Base-by-base conservation (phyloP, 2,113 vertebrate genomes). In the Syngnathus scovelli region DNA sequence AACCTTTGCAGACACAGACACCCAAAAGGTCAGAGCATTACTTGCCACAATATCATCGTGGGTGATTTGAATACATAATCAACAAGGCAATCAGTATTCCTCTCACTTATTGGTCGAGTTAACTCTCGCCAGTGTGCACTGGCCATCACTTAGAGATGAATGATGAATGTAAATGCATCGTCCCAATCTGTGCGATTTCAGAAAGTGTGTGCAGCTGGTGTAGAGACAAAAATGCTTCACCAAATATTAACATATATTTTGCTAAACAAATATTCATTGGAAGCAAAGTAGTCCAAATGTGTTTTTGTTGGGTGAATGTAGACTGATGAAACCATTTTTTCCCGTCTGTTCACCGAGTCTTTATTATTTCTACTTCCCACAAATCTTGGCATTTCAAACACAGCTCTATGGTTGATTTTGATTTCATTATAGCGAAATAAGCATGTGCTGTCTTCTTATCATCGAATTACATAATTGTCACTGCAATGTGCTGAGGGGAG, bases 1-100 rank as follows among this genome's bases (percentile, higher is more conserved):
- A 82, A 96, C 92, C 38, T 98, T 96, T 91, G 94, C 93, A 0
- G 97, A 99, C 70, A 87, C 94, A 0, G 95, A 98, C 88, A 98
- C 92, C 79, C 96, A 98, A 85, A 99, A 99, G 96, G 97, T 98
- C 81, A 90, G 92, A 76, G 44, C 0, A 43, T 67, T 71, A 48
- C 73, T 71, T 55, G n/a, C 39, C 12, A 41, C 51, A 38, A 37
- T 66, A 59, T 68, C 62, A 44, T 59, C 13, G 1, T 3, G 12
- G 52, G 68, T 63, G 1, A 0, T 46, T 38, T 63, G 38, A 15
- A 43, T 68, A 19, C 69, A 67, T 69, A 56, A 64, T 41, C 65
- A 41, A 12, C 61, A 56, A 52, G 74, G 55, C 7, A 60, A 78
- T 85, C 39, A 63, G 73, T 77, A 83, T 84, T 76, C 78, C 37